These are phyloP conservation scores for Baccha elongata DNA, from an alignment of 2,888 invertebrate genomes.

Conservation along the genomic window DNA sequence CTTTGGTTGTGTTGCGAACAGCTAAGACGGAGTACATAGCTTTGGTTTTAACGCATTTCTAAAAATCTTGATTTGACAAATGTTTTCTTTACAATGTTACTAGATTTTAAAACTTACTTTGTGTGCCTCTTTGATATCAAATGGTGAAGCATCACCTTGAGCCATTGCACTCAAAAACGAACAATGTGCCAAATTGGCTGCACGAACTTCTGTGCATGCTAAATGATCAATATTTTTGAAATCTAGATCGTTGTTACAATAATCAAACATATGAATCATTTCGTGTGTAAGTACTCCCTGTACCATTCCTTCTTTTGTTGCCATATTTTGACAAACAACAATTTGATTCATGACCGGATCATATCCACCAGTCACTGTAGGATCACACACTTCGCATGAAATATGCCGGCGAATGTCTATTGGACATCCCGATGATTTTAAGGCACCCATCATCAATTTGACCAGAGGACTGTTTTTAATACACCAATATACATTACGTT, in stretches of 20 bases:
- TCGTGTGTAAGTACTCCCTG: conserved; percentile 94
- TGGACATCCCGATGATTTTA: conserved; percentile 86
- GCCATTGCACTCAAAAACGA: conserved; percentile 91
- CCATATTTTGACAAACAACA: conserved; percentile 95
- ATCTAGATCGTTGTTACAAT: conserved; percentile 93
- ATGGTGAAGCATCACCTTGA: conserved; percentile 87
- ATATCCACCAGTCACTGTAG: conserved; percentile 94
- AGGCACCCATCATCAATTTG: conserved; percentile 92
- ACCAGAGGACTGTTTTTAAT: conserved; percentile 90
- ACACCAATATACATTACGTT: conserved; percentile 90
- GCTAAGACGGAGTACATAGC: conserved; percentile 92
- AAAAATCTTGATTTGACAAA: conserved; percentile 75
- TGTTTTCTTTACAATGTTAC: neutral
- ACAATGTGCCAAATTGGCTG: conserved; percentile 96
- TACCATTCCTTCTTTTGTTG: conserved; percentile 86
- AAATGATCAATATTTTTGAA: conserved; percentile 95
- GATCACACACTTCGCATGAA: conserved; percentile 94
- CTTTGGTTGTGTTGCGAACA: conserved; percentile 88
- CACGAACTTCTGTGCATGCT: conserved; percentile 97
- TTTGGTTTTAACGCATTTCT: conserved; percentile 95
- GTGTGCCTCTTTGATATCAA: conserved; percentile 89
- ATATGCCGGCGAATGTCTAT: conserved; percentile 94
- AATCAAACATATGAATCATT: conserved; percentile 98
- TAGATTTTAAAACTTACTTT: conserved; percentile 84
- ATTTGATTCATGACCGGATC: conserved; percentile 83